Conservation (phyloP, 30 jellyfish, hydroid and myxozoan species). For the Phacellophora camtschatica region DNA sequence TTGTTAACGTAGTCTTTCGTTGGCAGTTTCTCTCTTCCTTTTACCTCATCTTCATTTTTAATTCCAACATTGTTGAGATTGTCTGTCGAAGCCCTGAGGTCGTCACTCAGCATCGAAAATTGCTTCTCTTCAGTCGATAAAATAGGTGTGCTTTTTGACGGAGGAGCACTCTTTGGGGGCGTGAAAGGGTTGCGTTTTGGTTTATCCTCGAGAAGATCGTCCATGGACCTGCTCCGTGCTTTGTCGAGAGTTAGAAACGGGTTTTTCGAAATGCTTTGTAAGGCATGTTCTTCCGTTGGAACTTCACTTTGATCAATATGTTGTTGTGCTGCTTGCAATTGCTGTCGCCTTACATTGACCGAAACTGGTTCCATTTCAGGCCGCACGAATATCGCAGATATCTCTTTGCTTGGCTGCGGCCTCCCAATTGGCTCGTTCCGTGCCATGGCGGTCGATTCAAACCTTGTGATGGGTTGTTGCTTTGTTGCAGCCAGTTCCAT, state of each 20-base stretch:
- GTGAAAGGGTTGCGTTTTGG: slow-evolving; percentile 27
- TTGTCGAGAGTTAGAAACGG: slow-evolving; percentile 45
- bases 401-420: slow-evolving; percentile 7
- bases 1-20: slow-evolving; percentile 47
- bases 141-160: background rate
- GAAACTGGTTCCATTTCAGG: slow-evolving; percentile 43
- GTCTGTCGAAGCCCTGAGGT: slow-evolving; percentile 54
- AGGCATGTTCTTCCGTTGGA: background rate
- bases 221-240: slow-evolving; percentile 60
- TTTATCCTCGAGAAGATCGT: slow-evolving; percentile 5
- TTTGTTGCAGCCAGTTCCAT: slow-evolving; percentile 5
- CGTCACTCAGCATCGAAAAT: slow-evolving; percentile 55
- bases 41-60: background rate
- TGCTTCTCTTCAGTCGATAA: background rate
- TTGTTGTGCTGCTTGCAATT: background rate
- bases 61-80: slow-evolving; percentile 35
- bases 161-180: background rate
- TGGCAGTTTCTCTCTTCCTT: slow-evolving; percentile 12
- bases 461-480: background rate
- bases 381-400: slow-evolving; percentile 1
- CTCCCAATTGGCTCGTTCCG: background rate
- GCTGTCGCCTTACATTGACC: background rate
- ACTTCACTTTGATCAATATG: background rate
- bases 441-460: background rate
- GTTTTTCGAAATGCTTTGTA: slow-evolving; percentile 25